Evolutionary conservation across 2,113 vertebrate genomes (phyloP), one percentile per base, ranked within the genome.

Genomic region (Oxygymnocypris stewartii): DNA sequence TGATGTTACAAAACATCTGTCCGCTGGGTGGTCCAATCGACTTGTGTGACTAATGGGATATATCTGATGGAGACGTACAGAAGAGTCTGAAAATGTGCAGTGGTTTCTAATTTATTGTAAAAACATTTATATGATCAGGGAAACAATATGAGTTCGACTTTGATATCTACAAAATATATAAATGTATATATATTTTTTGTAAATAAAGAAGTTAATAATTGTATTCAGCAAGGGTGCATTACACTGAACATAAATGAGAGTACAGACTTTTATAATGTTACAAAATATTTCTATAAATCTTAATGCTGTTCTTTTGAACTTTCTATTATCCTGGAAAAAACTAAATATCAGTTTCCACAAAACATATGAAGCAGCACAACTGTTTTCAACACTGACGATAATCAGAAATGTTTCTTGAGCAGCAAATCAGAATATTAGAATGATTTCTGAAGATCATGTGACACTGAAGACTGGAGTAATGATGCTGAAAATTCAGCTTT

Each of bases 1-100:
- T 81, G 85, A 61, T 20, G 49, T 25, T 74, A 13, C 85, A 47
- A 71, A 86, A 74, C 78, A 86, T 86, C 63, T 86, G 54, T 86
- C 25, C 6, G 28, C 49, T 86, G 85, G 78, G 85, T 86, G 85
- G 85, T 86, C 85, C 51, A 18, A 0, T 81, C 20, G 31, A 79
- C 49, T 31, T 6, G 49, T 57, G 47, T n/a, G 76, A 79, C 49
- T 79, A 54, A 79, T 79, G 76, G 23, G 20, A 61, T 40, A 35
- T 75, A 42, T 44, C 40, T 47, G 73, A 23, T 6, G 7, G 40
- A 75, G 69, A 42, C 69, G 20, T 23, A 42, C 69, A 11, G 69
- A 11, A 44, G 23, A 11, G 18, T 42, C 16, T 69, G 67, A 71
- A 71, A 10, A 37, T 37, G 16, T 69, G 6, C 5, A 2, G 37